phyloP scores from a whole-genome alignment of 2,113 vertebrate genomes.

The Alaudala cheleensis region DNA sequence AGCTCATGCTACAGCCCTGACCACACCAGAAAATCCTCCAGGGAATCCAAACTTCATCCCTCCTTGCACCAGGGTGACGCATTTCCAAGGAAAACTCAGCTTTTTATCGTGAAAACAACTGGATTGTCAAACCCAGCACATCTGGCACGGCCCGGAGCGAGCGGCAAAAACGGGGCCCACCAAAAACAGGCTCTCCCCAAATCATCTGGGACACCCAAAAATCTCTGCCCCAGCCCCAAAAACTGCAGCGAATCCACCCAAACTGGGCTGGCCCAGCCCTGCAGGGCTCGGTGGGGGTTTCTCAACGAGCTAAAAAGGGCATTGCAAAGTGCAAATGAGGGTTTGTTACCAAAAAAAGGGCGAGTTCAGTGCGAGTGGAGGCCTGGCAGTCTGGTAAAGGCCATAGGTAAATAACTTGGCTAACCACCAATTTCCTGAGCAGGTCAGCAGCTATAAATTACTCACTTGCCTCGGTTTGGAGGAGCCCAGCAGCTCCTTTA shows the following conservation, averaged over 20 bases:
- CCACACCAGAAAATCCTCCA: neutral
- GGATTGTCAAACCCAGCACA: neutral
- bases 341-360: slow-evolving; percentile 1
- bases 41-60: neutral
- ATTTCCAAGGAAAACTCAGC: neutral
- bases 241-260: neutral
- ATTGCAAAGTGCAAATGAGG: neutral
- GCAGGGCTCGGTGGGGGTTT: neutral
- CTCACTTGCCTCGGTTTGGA: neutral
- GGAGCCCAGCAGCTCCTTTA: slow-evolving; percentile 12
- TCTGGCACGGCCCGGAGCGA: accelerated
- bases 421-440: slow-evolving; percentile 68
- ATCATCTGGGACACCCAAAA: neutral
- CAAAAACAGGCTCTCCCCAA: neutral
- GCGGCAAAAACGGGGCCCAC: neutral
- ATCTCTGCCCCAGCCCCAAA: neutral
- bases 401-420: slow-evolving; percentile 59
- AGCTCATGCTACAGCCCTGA: neutral
- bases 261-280: neutral
- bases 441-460: slow-evolving; percentile 51
- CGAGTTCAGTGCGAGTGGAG: neutral
- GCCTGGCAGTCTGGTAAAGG: slow-evolving; percentile 28
- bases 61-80: neutral
- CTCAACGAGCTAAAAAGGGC: neutral
- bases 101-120: neutral